phyloP scores from a whole-genome alignment of 2,113 vertebrate species.

The Ammospiza caudacuta region DNA sequence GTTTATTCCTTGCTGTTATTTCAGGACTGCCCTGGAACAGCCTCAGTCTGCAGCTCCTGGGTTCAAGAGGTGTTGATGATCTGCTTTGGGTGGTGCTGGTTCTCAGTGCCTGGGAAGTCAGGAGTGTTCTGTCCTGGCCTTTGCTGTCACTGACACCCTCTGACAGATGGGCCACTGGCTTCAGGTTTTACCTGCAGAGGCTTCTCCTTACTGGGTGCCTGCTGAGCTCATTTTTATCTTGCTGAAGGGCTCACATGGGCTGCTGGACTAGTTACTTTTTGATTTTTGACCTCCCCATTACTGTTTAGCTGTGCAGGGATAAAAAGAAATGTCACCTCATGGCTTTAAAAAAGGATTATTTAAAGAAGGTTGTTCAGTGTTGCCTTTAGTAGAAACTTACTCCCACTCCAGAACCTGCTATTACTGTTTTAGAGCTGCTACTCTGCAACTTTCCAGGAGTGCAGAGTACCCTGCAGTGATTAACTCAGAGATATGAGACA shows the following conservation, averaged over 20 bases:
- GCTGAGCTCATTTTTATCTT: background rate
- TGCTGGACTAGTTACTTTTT: background rate
- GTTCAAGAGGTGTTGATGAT: background rate
- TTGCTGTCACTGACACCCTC: accelerated
- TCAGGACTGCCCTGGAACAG: background rate
- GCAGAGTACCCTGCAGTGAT: background rate
- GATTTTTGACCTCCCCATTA: background rate
- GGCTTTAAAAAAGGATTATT: slow-evolving; percentile 7
- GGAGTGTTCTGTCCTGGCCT: background rate
- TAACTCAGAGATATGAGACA: background rate
- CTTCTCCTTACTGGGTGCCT: background rate
- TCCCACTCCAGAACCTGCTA: background rate
- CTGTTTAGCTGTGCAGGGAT: background rate
- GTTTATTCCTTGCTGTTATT: background rate
- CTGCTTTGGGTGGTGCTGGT: background rate
- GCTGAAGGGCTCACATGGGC: background rate
- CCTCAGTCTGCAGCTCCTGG: background rate
- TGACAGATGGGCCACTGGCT: background rate
- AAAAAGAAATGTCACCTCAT: background rate
- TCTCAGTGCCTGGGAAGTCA: background rate
- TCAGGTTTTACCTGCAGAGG: background rate
- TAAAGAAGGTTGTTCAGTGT: background rate
- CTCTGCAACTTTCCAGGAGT: background rate
- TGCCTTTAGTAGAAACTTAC: background rate
- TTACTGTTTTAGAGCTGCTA: background rate